These are phyloP conservation scores for Eulemur mongoz DNA, from an alignment of 2,797 vertebrate species.

Conservation along the genomic window DNA sequence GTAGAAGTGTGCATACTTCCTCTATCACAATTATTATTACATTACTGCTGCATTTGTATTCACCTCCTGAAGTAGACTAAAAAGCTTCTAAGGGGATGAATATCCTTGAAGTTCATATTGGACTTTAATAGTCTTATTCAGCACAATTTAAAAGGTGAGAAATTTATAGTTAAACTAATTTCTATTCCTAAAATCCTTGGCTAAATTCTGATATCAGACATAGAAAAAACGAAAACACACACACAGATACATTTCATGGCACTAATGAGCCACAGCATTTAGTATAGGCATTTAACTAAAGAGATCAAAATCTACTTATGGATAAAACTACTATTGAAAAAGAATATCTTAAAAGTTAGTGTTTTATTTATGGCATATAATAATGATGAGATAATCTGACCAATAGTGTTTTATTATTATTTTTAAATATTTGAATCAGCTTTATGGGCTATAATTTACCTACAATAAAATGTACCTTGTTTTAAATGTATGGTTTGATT, in stretches of 20 bases:
- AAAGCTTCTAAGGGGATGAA: constrained; percentile 26
- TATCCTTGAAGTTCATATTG: constrained; percentile 58
- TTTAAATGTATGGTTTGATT: background rate
- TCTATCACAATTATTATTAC: constrained; percentile 52
- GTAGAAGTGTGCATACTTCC: background rate
- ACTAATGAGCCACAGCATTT: background rate
- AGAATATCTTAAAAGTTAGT: background rate
- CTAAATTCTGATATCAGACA: constrained; percentile 34
- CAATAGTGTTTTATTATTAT: background rate
- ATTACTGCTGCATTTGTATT: constrained; percentile 61
- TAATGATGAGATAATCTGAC: background rate
- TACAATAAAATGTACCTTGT: background rate
- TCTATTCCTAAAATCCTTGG: constrained; percentile 40
- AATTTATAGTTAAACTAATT: constrained; percentile 37
- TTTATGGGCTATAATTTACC: background rate
- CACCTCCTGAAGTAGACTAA: constrained; percentile 32
- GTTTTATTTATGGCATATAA: background rate
- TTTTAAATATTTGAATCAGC: background rate
- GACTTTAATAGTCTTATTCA: constrained; percentile 57
- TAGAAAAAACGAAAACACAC: background rate
- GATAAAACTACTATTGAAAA: background rate
- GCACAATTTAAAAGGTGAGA: constrained; percentile 67
- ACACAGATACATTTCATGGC: background rate
- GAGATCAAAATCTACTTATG: background rate
- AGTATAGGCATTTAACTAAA: background rate